Base-by-base conservation (phyloP, 2,888 invertebrate genomes). In the Eurois occulta region DNA sequence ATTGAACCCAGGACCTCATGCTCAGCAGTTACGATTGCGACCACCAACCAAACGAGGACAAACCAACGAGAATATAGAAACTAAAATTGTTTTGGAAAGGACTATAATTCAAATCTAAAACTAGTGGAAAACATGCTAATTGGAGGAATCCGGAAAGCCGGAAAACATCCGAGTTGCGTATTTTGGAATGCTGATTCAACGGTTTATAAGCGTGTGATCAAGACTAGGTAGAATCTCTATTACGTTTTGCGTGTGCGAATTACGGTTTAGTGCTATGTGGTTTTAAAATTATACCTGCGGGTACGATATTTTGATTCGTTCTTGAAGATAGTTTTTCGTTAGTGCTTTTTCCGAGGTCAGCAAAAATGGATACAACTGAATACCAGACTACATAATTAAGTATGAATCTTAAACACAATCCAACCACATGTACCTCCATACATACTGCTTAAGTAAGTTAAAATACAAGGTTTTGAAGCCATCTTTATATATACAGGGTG, bases 91-190 rank as follows among this genome's bases (percentile, higher is more conserved):
- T 74, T 72, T 66, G 60, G 28, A 78, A 72, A 72, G 32, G 41
- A 62, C 68, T 69, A 72, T 83, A 80, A 85, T 80, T 85, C 32
- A 78, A 85, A 80, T 75, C 28, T 83, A 18, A 77, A 81, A 78
- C 67, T 76, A 72, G 75, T 52, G 38, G 76, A 77, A 83, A 87
- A 85, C 81, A 82, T 73, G 72, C 71, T 85, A 82, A 83, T 89
- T 87, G 78, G 77, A 73, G 80, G 66, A 74, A 85, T 75, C 64
- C n/a, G 72, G 64, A 66, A 73, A 75, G 72, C 75, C 81, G 76
- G 75, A 84, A 84, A 89, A 81, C 69, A 81, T 80, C 81, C 68
- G 46, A 66, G 71, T 18, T 11, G 84, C 75, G 70, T 78, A 55
- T 78, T 64, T 41, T 24, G 2, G n/a, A 67, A 70, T 69, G 43